Evolutionary conservation across 2,113 vertebrate species (phyloP), one percentile per base, ranked within the genome.

Genomic region (Eulemur macaco): DNA sequence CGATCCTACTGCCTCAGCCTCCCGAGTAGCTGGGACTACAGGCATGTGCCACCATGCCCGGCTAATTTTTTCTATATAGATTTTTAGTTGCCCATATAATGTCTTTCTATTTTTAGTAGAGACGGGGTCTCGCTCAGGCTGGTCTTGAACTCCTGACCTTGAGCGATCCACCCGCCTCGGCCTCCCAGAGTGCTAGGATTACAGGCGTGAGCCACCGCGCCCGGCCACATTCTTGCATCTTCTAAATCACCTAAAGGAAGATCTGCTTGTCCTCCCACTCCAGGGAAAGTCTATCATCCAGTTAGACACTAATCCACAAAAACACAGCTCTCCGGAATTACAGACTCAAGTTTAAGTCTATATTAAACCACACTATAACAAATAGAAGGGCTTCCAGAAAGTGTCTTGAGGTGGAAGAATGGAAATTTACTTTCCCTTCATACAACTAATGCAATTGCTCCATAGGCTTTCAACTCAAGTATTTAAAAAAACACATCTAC

Each of bases 251-350:
- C 77, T 50, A 42, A 37, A 17, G 45, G 21, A 82, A 18, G 15
- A 87, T n/a, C 37, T 42, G 23, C n/a, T 42, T 76, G 52, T 56
- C 56, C 56, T 74, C 11, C 60, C 85, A 94, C 45, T 9, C 5
- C 3, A 86, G 11, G 7, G 1, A 56, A 8, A 60, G 45, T 37
- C 3, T 20, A n/a, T 50, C 29, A 23, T 23, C 37, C 39, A n/a
- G 63, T 1, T 69, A 50, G 29, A 91, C 54, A 42, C 18, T 34
- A 56, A 20, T 13, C 50, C 87, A 56, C 50, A 86, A 84, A 87
- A 95, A 95, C 77, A 94, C 12, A 78, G 47, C 68, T 89, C 82
- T 76, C 60, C 17, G 69, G 64, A 47, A 39, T 54, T 69, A 86
- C 0, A 68, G 52, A 58, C n/a, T 2, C 69, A 83, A 78, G n/a